These are phyloP conservation scores for Elachura formosa DNA, from an alignment of 2,113 vertebrate genomes.

Conservation along the genomic window DNA sequence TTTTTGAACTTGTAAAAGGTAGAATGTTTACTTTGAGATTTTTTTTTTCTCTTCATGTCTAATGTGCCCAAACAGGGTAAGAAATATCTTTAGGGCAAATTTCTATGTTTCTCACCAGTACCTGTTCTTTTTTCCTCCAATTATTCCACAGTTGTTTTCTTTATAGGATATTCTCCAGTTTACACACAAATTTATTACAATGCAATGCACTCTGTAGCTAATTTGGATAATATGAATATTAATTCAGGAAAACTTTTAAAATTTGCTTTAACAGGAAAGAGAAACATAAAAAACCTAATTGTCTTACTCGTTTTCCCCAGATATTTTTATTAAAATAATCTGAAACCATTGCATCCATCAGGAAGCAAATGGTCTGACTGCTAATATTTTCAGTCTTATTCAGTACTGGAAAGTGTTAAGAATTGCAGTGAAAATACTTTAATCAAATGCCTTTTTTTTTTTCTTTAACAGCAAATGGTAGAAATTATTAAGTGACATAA, in stretches of 20 bases:
- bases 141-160: conserved; percentile 43
- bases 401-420: conserved; percentile 8
- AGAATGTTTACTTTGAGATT: conserved; percentile 53
- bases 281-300: conserved; percentile 48
- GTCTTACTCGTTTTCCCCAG: conserved; percentile 21
- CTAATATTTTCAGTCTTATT: neutral
- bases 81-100: neutral
- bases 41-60: neutral
- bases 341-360: neutral
- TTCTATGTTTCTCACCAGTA: neutral
- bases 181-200: conserved; percentile 44
- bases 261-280: conserved; percentile 67
- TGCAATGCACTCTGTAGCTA: conserved; percentile 35
- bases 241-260: conserved; percentile 60
- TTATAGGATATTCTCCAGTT: conserved; percentile 51
- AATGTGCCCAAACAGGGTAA: neutral
- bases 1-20: conserved; percentile 20
- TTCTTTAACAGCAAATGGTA: conserved; percentile 32
- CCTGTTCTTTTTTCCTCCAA: neutral
- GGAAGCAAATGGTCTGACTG: neutral
- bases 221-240: conserved; percentile 59
- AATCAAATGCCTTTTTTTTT: conserved; percentile 23
- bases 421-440: neutral
- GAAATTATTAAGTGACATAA: conserved; percentile 58
- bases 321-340: conserved; percentile 28